Evolutionary conservation across 2,888 invertebrate species (phyloP).

Genomic region (Anoplius nigerrimus): DNA sequence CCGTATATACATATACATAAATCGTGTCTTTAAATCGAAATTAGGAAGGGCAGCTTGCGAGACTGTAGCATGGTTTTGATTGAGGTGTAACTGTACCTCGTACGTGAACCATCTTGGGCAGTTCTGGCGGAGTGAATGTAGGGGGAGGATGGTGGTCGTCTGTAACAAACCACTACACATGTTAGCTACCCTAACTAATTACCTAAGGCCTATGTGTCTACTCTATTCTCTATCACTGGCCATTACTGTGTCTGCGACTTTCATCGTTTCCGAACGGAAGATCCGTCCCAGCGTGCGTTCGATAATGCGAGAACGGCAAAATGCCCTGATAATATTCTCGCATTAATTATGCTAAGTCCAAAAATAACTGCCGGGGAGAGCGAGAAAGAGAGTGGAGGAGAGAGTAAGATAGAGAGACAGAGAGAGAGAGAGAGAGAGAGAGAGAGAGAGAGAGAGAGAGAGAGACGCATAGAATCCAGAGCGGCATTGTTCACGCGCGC

Average conservation of each 20-base stretch:
- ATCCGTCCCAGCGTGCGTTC: slow-evolving; percentile 2
- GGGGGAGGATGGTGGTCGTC: slow-evolving; percentile 98
- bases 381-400: no score
- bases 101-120: slow-evolving; percentile 98
- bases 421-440: no score
- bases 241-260: slow-evolving; percentile 37
- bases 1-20: slow-evolving; percentile 21
- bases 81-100: slow-evolving; percentile 83
- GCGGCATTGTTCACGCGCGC: no score
- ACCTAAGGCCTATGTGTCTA: slow-evolving; percentile 63
- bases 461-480: no score
- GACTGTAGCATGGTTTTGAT: slow-evolving; percentile 71
- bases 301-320: neutral
- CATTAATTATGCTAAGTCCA: no score
- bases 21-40: slow-evolving; percentile 43
- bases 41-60: slow-evolving; percentile 67
- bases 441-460: no score
- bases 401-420: no score
- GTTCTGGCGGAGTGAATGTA: slow-evolving; percentile 99
- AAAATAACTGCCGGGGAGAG: no score
- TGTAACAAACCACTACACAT: slow-evolving; percentile 82
- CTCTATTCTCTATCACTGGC: slow-evolving; percentile 44
- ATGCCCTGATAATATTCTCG: neutral
- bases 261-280: neutral
- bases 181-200: slow-evolving; percentile 73